Evolutionary conservation across 2,888 invertebrate species (phyloP).

Genomic region (Metallyticus violacea): DNA sequence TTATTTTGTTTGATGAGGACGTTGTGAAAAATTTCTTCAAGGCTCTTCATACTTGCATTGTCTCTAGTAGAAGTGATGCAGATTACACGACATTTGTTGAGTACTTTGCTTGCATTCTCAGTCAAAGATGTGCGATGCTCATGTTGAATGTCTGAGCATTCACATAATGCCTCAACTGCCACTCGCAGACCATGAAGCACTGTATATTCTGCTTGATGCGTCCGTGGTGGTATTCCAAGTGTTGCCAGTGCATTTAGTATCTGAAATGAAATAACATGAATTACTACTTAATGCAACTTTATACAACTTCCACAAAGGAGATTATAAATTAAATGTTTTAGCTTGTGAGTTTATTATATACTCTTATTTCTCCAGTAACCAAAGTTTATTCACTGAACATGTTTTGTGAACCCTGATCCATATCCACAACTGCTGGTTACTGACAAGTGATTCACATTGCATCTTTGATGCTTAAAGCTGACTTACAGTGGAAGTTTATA

Average conservation of each 20-base stretch:
- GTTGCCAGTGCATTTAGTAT: slow-evolving; percentile 78
- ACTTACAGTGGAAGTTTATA: too few species aligned
- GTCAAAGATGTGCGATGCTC: slow-evolving; percentile 52
- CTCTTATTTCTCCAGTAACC: too few species aligned
- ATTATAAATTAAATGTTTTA: too few species aligned
- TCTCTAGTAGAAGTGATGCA: slow-evolving; percentile 88
- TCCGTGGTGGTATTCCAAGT: slow-evolving; percentile 72
- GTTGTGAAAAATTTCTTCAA: slow-evolving; percentile 83
- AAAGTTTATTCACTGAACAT: too few species aligned
- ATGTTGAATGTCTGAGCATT: slow-evolving; percentile 74
- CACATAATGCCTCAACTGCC: slow-evolving; percentile 81
- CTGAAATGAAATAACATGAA: slow-evolving; percentile 52
- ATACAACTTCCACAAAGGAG: too few species aligned
- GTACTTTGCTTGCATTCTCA: slow-evolving; percentile 49
- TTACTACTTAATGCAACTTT: too few species aligned
- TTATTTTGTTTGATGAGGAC: slow-evolving; percentile 81
- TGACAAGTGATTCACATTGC: too few species aligned
- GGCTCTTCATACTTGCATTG: slow-evolving; percentile 78
- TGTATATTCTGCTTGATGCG: slow-evolving; percentile 60
- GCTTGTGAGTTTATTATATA: too few species aligned
- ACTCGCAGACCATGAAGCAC: slow-evolving; percentile 81
- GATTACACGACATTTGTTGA: slow-evolving; percentile 76
- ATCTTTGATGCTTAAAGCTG: too few species aligned
- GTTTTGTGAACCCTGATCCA: too few species aligned
- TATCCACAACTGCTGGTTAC: too few species aligned